Conservation (phyloP, 2,797 vertebrate genomes). For the Hypotaenidia okinawae region DNA sequence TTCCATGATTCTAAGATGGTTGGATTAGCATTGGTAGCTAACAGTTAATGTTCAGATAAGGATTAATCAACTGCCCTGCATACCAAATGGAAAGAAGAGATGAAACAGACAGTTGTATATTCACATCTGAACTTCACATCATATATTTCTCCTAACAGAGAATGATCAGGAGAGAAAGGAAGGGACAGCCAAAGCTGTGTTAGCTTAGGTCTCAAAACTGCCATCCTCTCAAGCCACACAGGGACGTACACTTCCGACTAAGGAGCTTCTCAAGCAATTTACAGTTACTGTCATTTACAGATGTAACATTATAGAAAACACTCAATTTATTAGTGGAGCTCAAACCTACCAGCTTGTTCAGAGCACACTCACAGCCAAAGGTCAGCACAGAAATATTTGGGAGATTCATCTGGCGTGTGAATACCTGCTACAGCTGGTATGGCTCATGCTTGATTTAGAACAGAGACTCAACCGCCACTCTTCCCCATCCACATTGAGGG, state of each 20-base stretch:
- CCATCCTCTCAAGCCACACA: neutral
- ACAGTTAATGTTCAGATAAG: neutral
- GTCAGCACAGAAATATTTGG: constrained; percentile 26
- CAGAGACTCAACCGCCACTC: neutral
- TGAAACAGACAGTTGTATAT: neutral
- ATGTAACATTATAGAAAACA: constrained; percentile 22
- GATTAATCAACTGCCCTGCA: neutral
- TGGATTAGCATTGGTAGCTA: neutral
- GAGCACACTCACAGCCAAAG: neutral
- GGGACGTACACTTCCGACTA: neutral
- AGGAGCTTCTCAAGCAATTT: neutral
- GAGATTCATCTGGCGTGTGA: neutral
- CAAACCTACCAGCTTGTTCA: neutral
- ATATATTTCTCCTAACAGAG: neutral
- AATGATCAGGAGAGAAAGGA: neutral
- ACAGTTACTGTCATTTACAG: constrained; percentile 6
- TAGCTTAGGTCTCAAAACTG: neutral
- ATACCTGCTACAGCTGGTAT: constrained; percentile 49
- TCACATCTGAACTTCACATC: neutral
- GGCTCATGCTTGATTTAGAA: constrained; percentile 12
- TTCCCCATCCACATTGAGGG: neutral
- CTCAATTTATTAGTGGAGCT: neutral
- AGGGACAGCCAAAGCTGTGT: neutral
- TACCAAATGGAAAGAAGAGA: neutral
- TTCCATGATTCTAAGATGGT: neutral